Evolutionary conservation across 2,797 vertebrate species (phyloP).

Genomic region (Manis javanica): DNA sequence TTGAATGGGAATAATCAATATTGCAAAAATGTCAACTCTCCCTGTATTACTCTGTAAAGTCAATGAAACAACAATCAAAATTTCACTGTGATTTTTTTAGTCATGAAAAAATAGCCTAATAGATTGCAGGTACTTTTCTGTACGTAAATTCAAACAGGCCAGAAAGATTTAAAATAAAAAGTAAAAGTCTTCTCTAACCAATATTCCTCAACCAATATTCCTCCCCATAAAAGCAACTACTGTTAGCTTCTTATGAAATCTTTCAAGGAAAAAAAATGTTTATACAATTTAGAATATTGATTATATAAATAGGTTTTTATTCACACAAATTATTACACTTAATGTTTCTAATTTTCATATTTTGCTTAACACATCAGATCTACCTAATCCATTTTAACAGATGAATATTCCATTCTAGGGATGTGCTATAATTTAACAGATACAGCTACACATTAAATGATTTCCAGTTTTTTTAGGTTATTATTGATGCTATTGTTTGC

Average conservation of each 20-base stretch:
- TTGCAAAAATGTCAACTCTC: background rate
- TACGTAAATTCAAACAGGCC: background rate
- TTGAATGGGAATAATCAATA: background rate
- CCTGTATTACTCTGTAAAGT: slow-evolving; percentile 36
- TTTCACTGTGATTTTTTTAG: background rate
- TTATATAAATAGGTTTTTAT: background rate
- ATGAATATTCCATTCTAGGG: background rate
- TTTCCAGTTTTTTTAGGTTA: background rate
- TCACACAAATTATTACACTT: background rate
- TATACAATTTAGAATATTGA: background rate
- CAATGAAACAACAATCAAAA: slow-evolving; percentile 45
- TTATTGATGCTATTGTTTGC: background rate
- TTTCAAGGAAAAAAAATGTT: background rate
- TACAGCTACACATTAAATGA: background rate
- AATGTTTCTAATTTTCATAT: background rate
- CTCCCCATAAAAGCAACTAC: background rate
- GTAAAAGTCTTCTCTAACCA: background rate
- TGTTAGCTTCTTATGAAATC: background rate
- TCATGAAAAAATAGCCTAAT: slow-evolving; percentile 34
- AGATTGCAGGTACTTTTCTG: background rate
- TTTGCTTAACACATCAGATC: background rate
- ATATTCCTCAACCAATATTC: background rate
- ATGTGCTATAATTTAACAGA: slow-evolving; percentile 4
- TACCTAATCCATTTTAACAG: background rate
- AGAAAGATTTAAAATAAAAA: slow-evolving; percentile 49